Evolutionary conservation across 2,113 vertebrate genomes (phyloP).

Genomic region (Megaceryle torquata): DNA sequence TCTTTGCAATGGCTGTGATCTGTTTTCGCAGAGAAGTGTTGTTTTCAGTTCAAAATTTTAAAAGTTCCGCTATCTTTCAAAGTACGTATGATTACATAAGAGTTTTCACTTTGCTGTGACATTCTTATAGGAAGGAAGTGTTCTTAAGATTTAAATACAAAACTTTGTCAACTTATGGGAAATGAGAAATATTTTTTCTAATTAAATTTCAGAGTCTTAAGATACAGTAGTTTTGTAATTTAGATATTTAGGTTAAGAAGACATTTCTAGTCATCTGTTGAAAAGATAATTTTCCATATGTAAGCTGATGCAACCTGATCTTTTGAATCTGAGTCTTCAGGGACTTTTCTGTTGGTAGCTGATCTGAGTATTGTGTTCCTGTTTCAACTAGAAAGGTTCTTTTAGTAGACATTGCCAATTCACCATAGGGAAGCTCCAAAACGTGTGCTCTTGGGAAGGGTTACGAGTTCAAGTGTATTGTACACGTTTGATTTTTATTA

Average conservation of each 20-base stretch:
- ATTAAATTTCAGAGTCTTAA: not conserved
- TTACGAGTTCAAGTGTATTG: not conserved
- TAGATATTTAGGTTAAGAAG: not conserved
- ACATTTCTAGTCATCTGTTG: not conserved
- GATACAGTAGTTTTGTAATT: not conserved
- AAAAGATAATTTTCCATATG: not conserved
- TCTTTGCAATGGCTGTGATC: conserved; percentile 17
- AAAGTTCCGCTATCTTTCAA: not conserved
- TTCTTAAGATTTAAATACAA: not conserved
- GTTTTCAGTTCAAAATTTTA: not conserved
- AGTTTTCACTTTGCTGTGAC: not conserved
- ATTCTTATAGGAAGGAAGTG: not conserved
- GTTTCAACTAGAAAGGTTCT: not conserved
- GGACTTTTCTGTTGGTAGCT: not conserved
- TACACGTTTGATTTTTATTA: rapidly evolving
- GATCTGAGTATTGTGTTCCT: not conserved
- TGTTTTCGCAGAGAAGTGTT: not conserved
- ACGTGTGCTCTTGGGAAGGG: not conserved
- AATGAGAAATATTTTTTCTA: not conserved
- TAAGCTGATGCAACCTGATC: not conserved
- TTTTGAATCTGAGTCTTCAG: not conserved
- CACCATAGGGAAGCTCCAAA: not conserved
- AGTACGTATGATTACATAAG: not conserved
- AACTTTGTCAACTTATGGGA: not conserved
- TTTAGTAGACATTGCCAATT: not conserved